These are phyloP conservation scores for Rostratula benghalensis DNA, from an alignment of 2,113 vertebrate species.

Conservation along the genomic window DNA sequence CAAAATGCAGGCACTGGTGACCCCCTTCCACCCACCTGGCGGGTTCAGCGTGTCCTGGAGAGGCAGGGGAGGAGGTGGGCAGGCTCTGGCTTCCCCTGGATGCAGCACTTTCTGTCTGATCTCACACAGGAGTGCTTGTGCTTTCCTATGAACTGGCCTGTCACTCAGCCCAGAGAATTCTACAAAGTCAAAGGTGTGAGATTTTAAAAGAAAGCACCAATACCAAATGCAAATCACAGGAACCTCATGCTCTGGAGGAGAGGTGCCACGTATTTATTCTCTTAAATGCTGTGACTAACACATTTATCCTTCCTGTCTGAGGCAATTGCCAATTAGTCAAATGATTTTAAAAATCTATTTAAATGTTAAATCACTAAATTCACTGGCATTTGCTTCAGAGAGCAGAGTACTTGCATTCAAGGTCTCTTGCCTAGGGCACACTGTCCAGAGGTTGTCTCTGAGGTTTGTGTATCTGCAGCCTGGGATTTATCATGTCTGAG, in stretches of 20 bases:
- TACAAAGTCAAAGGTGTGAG: background rate
- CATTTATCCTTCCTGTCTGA: background rate
- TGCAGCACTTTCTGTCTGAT: background rate
- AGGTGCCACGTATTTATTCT: background rate
- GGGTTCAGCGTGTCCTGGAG: background rate
- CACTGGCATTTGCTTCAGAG: background rate
- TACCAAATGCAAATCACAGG: background rate
- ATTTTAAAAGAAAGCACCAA: background rate
- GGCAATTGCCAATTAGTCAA: slow-evolving; percentile 25
- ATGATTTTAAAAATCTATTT: background rate
- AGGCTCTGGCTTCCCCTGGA: background rate
- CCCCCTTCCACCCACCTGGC: background rate
- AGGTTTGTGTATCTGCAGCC: background rate
- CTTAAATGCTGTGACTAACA: background rate
- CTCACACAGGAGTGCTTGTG: accelerated
- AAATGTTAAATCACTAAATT: background rate
- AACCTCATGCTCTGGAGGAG: background rate
- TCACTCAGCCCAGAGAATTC: background rate
- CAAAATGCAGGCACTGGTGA: background rate
- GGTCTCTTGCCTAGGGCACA: background rate
- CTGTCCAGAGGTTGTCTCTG: background rate
- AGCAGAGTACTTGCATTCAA: background rate
- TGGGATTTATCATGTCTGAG: background rate
- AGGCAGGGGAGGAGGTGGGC: background rate
- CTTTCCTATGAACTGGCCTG: background rate